Conservation (phyloP, 2,888 invertebrate genomes). For the Tanaodytes sp. region DNA sequence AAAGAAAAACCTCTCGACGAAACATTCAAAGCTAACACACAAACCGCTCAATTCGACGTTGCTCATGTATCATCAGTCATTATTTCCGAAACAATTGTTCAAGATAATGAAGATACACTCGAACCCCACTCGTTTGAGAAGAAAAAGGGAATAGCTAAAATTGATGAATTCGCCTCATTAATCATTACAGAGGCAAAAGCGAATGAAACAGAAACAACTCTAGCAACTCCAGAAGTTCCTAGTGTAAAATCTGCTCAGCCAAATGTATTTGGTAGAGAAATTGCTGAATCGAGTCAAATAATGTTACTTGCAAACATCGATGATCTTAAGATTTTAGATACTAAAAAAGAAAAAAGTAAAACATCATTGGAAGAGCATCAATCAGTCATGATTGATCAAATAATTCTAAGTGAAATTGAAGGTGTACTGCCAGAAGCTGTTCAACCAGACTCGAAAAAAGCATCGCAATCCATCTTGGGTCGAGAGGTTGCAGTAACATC, state of each 20-base stretch:
- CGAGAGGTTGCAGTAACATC: constrained; percentile 71
- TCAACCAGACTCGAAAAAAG: constrained; percentile 59
- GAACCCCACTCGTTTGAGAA: constrained; percentile 39
- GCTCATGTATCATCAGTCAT: constrained; percentile 70
- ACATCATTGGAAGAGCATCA: constrained; percentile 57
- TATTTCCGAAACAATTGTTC: constrained; percentile 68
- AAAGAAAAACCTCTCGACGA: constrained; percentile 70
- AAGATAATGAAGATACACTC: constrained; percentile 69
- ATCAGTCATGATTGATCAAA: constrained; percentile 59
- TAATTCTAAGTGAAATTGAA: constrained; percentile 60
- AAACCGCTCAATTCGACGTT: constrained; percentile 72
- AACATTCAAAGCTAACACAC: constrained; percentile 67
- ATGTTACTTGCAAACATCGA: constrained; percentile 60
- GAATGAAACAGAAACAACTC: constrained; percentile 48
- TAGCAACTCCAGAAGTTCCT: constrained; percentile 54
- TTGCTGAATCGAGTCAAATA: constrained; percentile 59
- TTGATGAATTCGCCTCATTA: constrained; percentile 53
- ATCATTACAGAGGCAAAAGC: constrained; percentile 53
- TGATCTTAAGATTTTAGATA: constrained; percentile 50
- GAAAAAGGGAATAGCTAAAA: constrained; percentile 55
- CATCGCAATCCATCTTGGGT: constrained; percentile 61
- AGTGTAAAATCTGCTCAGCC: constrained; percentile 54
- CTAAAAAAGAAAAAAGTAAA: constrained; percentile 57
- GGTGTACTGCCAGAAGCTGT: constrained; percentile 48
- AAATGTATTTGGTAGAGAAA: constrained; percentile 46